Evolutionary conservation across 2,888 invertebrate species (phyloP), one percentile per base, ranked within the genome.

Genomic region (Exocentrus adspersus): DNA sequence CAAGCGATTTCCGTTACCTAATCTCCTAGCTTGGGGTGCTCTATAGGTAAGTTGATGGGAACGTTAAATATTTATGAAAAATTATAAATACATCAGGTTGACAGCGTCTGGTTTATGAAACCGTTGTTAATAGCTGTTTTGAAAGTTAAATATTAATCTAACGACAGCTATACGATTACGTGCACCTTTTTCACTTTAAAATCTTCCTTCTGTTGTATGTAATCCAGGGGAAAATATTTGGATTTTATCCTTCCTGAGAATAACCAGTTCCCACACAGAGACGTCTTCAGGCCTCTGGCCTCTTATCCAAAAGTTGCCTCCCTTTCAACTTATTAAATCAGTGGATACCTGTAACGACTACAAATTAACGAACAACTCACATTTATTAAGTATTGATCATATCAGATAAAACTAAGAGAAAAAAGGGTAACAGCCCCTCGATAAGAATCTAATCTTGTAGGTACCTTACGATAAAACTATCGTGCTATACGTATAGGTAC

Each of bases 61-160:
- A 6, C 5, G 53, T 19, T 14, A 53, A 53, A 53, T 41, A 53
- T 54, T 54, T 54, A 43, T 14, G 16, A 50, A 37, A 54, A 43
- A 42, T 41, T 42, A 42, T 53, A 43, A 24, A 54, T 54, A 54
- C 42, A 54, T 43, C 14, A 48, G 16, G 14, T 24, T 24, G 21
- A 42, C 14, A 28, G 19, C 53, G 42, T 14, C 54, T 54, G 54
- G 54, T 43, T 43, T 43, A 54, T 43, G n/a, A 54, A 54, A 43
- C 37, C 12, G 37, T 37, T 37, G n/a, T 14, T 37, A 12, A 37
- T 12, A 37, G 12, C 37, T 2, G 14, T 37, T 37, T 37, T n/a
- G 14, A 12, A 10, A 10, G n/a, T 37, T 37, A 37, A n/a, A 37
- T 37, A 37, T 37, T 37, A 37, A 37, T 37, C 37, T 37, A 37